Conservation (phyloP, 2,797 vertebrate genomes). For the Bucorvus abyssinicus region DNA sequence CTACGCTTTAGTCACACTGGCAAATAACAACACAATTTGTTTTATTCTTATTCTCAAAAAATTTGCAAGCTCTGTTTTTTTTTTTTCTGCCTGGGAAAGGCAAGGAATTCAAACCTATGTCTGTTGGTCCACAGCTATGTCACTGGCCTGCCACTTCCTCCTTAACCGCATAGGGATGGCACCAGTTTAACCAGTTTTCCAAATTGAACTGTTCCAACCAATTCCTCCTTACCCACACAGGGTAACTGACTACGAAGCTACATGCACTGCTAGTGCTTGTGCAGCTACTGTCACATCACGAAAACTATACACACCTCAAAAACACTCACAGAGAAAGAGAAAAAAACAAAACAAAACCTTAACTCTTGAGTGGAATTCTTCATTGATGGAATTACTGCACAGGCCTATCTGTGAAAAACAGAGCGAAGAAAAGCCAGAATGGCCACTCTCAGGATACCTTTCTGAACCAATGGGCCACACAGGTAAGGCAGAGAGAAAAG, state of each 20-base stretch:
- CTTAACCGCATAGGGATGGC: background rate
- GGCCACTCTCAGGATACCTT: background rate
- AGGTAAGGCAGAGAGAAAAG: background rate
- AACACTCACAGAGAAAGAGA: background rate
- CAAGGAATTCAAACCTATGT: background rate
- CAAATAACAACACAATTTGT: background rate
- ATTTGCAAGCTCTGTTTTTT: background rate
- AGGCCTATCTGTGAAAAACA: background rate
- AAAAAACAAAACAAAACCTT: background rate
- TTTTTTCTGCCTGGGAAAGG: background rate
- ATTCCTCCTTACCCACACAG: background rate
- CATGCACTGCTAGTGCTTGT: background rate
- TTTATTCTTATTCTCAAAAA: background rate
- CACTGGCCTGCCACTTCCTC: background rate
- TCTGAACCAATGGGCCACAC: background rate
- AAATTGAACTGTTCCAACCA: background rate
- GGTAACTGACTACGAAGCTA: background rate
- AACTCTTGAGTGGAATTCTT: background rate
- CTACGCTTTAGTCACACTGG: background rate
- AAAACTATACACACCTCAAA: background rate
- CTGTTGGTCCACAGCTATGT: background rate
- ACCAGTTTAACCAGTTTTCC: background rate
- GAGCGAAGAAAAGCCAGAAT: background rate
- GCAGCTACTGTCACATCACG: background rate
- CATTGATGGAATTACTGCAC: accelerated